Base-by-base conservation (phyloP, 2,797 vertebrate genomes). In the Rhabdomys pumilio region DNA sequence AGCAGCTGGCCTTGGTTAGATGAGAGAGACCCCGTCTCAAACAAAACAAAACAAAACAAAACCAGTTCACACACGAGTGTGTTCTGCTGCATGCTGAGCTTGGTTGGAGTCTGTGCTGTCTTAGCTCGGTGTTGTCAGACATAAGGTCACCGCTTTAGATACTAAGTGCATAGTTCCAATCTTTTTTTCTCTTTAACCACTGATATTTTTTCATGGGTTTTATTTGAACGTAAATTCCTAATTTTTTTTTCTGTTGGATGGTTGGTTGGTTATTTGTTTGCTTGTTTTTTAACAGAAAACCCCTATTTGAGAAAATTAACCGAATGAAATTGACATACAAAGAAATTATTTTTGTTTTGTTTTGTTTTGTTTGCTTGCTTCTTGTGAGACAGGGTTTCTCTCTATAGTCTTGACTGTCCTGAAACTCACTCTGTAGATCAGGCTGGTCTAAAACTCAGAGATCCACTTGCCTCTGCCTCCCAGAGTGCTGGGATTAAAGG, bases 301-400 rank as follows among this genome's bases (percentile, higher is more conserved):
- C 47, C 75, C 65, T 95, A 61, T 89, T 91, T 92, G 84, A 55
- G 22, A 69, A 94, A 88, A 93, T 72, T 80, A 75, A 41, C 65
- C 61, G 69, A 31, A 85, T 73, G 69, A 92, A 87, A 73, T 89
- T 91, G 47, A 77, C 31, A 19, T 77, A 57, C 57, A 83, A 41
- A 83, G 38, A 61, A 41, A 41, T 41, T 75, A 20, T 41, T 73
- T 73, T 72, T 79, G 50, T 31, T 50, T 76, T 50, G 50, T 31
- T 50, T 76, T 50, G 26, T 14, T 77, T 50, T 77, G 44, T 77
- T 77, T 47, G 12, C 20, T 55, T 80, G 77, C 34, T 50, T 50
- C 34, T 55, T 6, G 34, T n/a, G 17, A 53, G 17, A 79, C 17
- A 53, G 19, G 4, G 9, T 80, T 79, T 79, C 31, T 79, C 47